These are phyloP conservation scores for Cossypha polioptera DNA, from an alignment of 2,797 vertebrate genomes.

Conservation along the genomic window DNA sequence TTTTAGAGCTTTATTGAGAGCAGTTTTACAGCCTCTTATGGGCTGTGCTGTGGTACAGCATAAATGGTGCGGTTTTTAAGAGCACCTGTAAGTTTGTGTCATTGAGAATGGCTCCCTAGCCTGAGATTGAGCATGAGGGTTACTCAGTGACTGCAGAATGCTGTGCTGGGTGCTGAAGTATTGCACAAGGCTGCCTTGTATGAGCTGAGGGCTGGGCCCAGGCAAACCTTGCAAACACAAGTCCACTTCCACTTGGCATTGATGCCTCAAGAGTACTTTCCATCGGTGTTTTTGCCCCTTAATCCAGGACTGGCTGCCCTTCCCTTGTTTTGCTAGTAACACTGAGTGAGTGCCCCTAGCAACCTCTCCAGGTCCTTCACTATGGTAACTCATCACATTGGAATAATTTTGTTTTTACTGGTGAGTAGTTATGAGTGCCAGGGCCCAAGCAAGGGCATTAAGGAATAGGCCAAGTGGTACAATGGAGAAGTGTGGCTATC, in stretches of 20 bases:
- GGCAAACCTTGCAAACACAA: neutral
- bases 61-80: neutral
- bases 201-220: neutral
- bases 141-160: neutral
- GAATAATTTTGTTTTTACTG: neutral
- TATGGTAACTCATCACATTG: neutral
- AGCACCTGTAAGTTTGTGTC: neutral
- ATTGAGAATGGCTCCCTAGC: accelerated
- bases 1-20: neutral
- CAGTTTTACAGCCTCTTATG: neutral
- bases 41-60: neutral
- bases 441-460: neutral
- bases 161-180: neutral
- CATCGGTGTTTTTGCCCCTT: neutral
- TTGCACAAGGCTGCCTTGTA: neutral
- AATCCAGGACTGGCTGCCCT: neutral
- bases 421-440: neutral
- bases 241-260: neutral
- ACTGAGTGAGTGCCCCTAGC: accelerated
- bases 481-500: neutral
- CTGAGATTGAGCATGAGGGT: neutral
- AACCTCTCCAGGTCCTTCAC: neutral
- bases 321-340: neutral
- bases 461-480: neutral
- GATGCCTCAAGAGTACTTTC: neutral